A percentile compares a stretch with the other conserved stretches of the same genome.
These are phyloP conservation scores for Hylaea fasciaria DNA, from an alignment of 2,888 invertebrate species.

Conservation along the genomic window DNA sequence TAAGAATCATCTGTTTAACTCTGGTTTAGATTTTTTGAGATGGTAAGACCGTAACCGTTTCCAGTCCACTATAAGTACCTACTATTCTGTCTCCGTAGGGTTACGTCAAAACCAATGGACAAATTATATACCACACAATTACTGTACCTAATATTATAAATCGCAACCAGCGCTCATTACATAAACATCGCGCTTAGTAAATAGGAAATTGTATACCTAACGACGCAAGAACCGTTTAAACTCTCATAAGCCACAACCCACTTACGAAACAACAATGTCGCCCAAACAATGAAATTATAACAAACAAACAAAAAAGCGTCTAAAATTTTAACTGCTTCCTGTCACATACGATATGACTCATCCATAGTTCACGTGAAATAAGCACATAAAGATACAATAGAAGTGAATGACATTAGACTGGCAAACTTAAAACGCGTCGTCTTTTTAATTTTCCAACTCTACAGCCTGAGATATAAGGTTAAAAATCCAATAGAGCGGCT, in stretches of 20 bases:
- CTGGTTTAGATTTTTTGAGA: too few species aligned
- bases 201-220: constrained; percentile 38
- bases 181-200: constrained; percentile 28
- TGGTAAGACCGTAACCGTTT: too few species aligned
- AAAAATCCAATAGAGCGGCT: constrained; percentile 40
- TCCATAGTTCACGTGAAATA: constrained; percentile 67
- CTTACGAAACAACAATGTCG: constrained; percentile 46
- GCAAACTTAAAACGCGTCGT: constrained; percentile 37
- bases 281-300: constrained; percentile 58
- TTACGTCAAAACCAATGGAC: too few species aligned
- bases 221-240: constrained; percentile 46
- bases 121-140: too few species aligned
- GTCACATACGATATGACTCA: constrained; percentile 46
- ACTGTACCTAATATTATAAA: too few species aligned
- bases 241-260: constrained; percentile 46
- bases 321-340: constrained; percentile 64
- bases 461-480: constrained; percentile 42
- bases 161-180: constrained; percentile 11
- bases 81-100: too few species aligned
- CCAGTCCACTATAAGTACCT: too few species aligned
- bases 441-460: constrained; percentile 18
- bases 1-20: too few species aligned
- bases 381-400: constrained; percentile 47
- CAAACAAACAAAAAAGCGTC: constrained; percentile 51
- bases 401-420: constrained; percentile 61